These are phyloP conservation scores for Mormyrops attenuatus DNA, from an alignment of 2,797 vertebrate species.

Conservation along the genomic window DNA sequence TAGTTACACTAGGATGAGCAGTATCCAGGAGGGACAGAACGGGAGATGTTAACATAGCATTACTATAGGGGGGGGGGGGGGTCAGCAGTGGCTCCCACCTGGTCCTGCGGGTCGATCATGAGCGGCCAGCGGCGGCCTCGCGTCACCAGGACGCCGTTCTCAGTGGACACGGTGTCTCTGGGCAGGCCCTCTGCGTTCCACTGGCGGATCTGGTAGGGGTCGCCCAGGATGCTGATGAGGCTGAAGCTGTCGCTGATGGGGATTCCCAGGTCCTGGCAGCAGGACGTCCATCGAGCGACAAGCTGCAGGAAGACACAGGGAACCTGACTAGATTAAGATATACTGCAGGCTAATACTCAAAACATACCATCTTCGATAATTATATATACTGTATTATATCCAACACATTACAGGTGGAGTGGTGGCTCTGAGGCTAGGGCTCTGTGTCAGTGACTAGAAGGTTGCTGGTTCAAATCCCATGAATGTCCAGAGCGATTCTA, in stretches of 20 bases:
- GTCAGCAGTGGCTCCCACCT: slow-evolving; percentile 48
- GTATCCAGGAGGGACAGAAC: neutral
- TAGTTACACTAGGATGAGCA: neutral
- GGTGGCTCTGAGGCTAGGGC: neutral
- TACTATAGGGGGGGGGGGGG: neutral
- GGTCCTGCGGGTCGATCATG: slow-evolving; percentile 84
- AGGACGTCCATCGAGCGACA: slow-evolving; percentile 72
- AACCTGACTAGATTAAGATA: neutral
- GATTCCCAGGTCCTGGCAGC: slow-evolving; percentile 67
- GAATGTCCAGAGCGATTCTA: neutral
- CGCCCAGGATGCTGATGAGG: slow-evolving; percentile 71
- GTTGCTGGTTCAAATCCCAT: neutral
- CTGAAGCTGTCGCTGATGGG: slow-evolving; percentile 75
- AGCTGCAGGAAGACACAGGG: slow-evolving; percentile 52
- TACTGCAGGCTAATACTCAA: neutral
- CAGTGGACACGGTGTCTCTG: slow-evolving; percentile 71
- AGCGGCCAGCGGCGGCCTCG: slow-evolving; percentile 75
- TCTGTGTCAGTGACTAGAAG: neutral
- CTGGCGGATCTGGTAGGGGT: slow-evolving; percentile 73
- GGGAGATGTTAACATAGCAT: neutral
- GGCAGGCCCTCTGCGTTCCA: slow-evolving; percentile 80
- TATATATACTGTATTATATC: neutral
- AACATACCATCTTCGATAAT: neutral
- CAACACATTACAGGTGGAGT: neutral
- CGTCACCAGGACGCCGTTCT: slow-evolving; percentile 78